Conservation (phyloP, 2,888 invertebrate species). For the Tachina grossa region DNA sequence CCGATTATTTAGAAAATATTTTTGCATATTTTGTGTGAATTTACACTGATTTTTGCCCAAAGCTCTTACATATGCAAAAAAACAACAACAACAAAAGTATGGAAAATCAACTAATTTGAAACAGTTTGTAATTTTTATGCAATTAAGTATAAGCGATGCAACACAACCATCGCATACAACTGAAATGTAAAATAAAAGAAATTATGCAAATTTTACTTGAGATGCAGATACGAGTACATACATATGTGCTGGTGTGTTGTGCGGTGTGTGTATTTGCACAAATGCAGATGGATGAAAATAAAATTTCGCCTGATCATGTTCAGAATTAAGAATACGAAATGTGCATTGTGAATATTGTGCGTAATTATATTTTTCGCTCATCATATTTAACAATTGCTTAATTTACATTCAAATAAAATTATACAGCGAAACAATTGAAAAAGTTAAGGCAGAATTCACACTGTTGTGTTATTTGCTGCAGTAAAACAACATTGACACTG, state of each 20-base stretch:
- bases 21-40: conserved; percentile 48
- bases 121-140: conserved; percentile 44
- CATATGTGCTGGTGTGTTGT: neutral
- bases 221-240: neutral
- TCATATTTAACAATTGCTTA: conserved; percentile 52
- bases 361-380: conserved; percentile 18
- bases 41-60: conserved; percentile 48
- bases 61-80: neutral
- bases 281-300: conserved; percentile 1
- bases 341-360: conserved; percentile 10
- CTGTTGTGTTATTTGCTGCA: neutral
- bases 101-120: conserved; percentile 42
- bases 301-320: conserved; percentile 42
- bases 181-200: conserved; percentile 32
- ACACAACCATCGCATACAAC: conserved; percentile 5
- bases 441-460: neutral
- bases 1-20: conserved; percentile 23
- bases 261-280: no score
- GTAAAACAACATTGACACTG: neutral
- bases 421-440: neutral
- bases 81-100: neutral
- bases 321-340: conserved; percentile 16
- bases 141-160: conserved; percentile 21
- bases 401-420: conserved; percentile 19
- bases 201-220: conserved; percentile 45